Percentiles rank a stretch among this genome's conserved stretches.
These are phyloP conservation scores for Temnothorax nylanderi DNA, from an alignment of 1,140 invertebrate genomes.

Conservation along the genomic window DNA sequence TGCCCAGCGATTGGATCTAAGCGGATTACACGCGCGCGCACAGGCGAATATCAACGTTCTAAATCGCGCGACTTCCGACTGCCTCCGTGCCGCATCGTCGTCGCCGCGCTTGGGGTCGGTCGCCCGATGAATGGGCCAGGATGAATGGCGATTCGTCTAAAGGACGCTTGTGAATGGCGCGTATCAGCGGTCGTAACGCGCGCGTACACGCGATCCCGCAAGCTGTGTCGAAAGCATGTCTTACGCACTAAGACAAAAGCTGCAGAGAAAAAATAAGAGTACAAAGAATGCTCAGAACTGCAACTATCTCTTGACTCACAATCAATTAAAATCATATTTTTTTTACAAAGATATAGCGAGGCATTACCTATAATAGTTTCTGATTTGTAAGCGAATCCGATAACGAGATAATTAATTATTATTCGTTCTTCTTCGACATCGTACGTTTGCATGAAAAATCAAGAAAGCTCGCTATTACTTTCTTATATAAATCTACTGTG, in stretches of 20 bases:
- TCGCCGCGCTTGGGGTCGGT: slow-evolving; percentile 14
- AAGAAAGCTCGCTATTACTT: neutral
- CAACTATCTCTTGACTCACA: no score
- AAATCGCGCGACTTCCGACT: slow-evolving; percentile 61
- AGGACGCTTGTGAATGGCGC: slow-evolving; percentile 51
- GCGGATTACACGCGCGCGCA: slow-evolving; percentile 53
- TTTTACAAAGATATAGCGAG: neutral
- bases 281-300: neutral
- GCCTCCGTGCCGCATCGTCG: neutral
- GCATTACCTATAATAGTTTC: neutral
- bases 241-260: neutral
- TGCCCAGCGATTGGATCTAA: slow-evolving; percentile 18
- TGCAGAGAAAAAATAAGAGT: neutral
- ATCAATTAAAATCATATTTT: neutral
- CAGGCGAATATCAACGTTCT: slow-evolving; percentile 56
- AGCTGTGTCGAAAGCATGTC: neutral
- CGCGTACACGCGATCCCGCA: slow-evolving; percentile 13
- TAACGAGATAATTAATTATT: slow-evolving; percentile 27
- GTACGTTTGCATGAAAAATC: neutral
- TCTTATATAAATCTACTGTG: neutral
- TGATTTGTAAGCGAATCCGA: neutral
- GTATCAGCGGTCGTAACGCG: neutral
- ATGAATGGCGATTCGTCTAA: slow-evolving; percentile 57
- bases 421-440: neutral
- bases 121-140: slow-evolving; percentile 49